Percentiles rank a stretch among this genome's conserved stretches.
Evolutionary conservation across 2,113 vertebrate species (phyloP).

Genomic region (Gorsachius goisagi): DNA sequence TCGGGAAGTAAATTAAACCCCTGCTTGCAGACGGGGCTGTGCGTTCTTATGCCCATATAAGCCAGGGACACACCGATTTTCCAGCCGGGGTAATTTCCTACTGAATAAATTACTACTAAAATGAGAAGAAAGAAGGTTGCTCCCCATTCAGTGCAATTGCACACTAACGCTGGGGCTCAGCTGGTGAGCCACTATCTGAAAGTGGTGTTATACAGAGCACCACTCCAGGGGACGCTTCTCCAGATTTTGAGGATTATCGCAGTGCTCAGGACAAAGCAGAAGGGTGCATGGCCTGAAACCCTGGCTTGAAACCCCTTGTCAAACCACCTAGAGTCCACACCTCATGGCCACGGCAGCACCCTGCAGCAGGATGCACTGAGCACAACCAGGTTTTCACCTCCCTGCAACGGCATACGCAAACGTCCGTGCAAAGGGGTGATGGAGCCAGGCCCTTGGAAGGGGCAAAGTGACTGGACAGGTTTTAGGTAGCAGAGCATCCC

Average conservation of each 20-base stretch:
- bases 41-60: background rate
- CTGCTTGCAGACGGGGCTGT: background rate
- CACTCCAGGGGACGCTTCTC: background rate
- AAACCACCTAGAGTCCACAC: background rate
- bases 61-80: background rate
- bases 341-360: fast-evolving
- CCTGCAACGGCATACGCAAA: background rate
- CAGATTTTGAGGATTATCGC: background rate
- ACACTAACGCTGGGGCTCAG: background rate
- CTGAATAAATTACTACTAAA: background rate
- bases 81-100: background rate
- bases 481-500: background rate
- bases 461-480: background rate
- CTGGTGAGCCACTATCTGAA: background rate
- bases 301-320: background rate
- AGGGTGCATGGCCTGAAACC: background rate
- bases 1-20: background rate
- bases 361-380: background rate
- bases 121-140: background rate
- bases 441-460: background rate
- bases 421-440: background rate
- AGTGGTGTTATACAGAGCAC: background rate
- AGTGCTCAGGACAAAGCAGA: background rate
- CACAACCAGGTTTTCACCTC: background rate
- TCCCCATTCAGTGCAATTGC: background rate